Percentiles rank a stretch among this genome's conserved stretches.
phyloP scores from a whole-genome alignment of 2,888 invertebrate species.

The Drosophila neonasuta region DNA sequence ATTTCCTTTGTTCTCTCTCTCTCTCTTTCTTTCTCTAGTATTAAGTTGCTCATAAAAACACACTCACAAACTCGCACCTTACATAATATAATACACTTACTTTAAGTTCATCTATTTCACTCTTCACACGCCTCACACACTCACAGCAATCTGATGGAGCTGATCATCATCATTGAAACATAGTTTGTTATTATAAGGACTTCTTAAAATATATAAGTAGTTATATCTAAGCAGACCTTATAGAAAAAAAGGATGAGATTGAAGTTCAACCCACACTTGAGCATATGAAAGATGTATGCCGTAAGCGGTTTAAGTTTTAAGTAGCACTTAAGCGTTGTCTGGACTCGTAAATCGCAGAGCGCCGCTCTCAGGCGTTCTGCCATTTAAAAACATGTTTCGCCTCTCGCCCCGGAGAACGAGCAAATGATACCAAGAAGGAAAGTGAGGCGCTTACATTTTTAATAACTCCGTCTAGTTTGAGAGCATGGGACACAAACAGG shows the following conservation, averaged over 20 bases:
- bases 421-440: background rate
- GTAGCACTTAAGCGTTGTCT: conserved; percentile 74
- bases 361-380: conserved; percentile 51
- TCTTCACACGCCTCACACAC: conserved; percentile 45
- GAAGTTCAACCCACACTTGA: conserved; percentile 16
- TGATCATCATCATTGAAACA: conserved; percentile 78
- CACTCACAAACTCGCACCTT: conserved; percentile 21
- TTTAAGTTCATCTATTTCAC: conserved; percentile 41
- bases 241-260: conserved; percentile 18
- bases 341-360: conserved; percentile 70
- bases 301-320: conserved; percentile 75
- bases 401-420: conserved; percentile 10
- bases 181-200: conserved; percentile 66
- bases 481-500: conserved; percentile 8
- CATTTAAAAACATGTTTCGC: conserved; percentile 60
- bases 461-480: conserved; percentile 33
- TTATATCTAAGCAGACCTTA: conserved; percentile 56
- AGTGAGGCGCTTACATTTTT: conserved; percentile 28
- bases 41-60: conserved; percentile 27
- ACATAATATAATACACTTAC: conserved; percentile 10
- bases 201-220: conserved; percentile 13
- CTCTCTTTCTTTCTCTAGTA: conserved; percentile 19
- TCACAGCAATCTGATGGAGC: conserved; percentile 62
- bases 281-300: conserved; percentile 52
- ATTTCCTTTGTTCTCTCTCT: conserved; percentile 48